Conservation (phyloP, 2,797 vertebrate genomes). For the Coranthus polyacanthus region DNA sequence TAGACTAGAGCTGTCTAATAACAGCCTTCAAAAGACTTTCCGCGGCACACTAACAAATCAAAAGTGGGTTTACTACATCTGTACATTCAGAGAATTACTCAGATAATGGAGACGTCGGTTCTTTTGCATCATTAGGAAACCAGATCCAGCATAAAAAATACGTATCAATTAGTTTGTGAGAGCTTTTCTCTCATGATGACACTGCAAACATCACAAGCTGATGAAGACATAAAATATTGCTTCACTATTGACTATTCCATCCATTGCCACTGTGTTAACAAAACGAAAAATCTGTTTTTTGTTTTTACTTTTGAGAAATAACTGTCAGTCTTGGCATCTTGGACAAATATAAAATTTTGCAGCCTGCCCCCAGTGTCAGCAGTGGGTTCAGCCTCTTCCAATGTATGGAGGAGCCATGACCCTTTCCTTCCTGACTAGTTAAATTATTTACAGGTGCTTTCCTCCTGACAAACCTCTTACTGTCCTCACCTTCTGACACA, state of each 20-base stretch:
- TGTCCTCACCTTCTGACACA: slow-evolving; percentile 67
- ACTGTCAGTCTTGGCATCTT: slow-evolving; percentile 8
- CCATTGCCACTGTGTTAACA: neutral
- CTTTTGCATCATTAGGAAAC: slow-evolving; percentile 39
- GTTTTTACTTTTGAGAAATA: slow-evolving; percentile 22
- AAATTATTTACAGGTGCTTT: slow-evolving; percentile 76
- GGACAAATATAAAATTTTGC: slow-evolving; percentile 22
- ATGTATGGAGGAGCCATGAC: slow-evolving; percentile 72
- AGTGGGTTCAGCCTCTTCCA: slow-evolving; percentile 43
- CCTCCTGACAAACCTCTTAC: slow-evolving; percentile 69
- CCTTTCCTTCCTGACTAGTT: slow-evolving; percentile 58
- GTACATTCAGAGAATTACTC: slow-evolving; percentile 45
- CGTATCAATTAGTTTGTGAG: slow-evolving; percentile 7
- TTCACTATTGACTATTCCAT: neutral
- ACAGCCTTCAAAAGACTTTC: slow-evolving; percentile 58
- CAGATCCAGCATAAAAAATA: slow-evolving; percentile 4
- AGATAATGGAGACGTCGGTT: slow-evolving; percentile 34
- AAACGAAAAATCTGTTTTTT: neutral
- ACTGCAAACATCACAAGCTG: neutral
- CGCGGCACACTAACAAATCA: slow-evolving; percentile 37
- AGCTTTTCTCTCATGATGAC: slow-evolving; percentile 10
- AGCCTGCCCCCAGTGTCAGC: slow-evolving; percentile 12
- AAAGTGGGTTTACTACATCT: slow-evolving; percentile 49
- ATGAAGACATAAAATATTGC: neutral
- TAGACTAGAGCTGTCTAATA: slow-evolving; percentile 60